Conservation (phyloP, 2,797 vertebrate species). For the Coluber constrictor region DNA sequence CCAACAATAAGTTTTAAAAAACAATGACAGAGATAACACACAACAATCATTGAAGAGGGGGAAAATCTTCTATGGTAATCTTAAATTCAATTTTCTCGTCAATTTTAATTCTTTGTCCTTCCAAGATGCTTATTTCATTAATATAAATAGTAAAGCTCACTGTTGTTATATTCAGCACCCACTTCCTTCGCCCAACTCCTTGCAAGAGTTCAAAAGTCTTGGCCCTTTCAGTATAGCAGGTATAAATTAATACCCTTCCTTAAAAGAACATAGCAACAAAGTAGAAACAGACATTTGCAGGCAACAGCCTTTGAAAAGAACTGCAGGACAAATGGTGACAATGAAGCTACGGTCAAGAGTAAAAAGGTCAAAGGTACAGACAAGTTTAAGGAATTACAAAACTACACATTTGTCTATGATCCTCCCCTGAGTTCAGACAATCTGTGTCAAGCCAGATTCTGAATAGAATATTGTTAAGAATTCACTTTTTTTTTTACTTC, state of each 20-base stretch:
- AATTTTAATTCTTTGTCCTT: conserved; percentile 56
- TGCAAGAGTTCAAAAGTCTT: conserved; percentile 71
- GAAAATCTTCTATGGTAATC: conserved; percentile 6
- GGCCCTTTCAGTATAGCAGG: conserved; percentile 69
- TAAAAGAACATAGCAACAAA: conserved; percentile 72
- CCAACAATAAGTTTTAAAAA: neutral
- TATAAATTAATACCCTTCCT: conserved; percentile 78
- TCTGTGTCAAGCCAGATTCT: conserved; percentile 69
- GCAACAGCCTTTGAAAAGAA: conserved; percentile 70
- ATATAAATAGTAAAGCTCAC: conserved; percentile 64
- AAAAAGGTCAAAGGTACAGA: conserved; percentile 75
- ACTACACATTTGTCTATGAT: conserved; percentile 69
- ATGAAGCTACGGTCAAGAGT: conserved; percentile 67
- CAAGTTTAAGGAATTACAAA: conserved; percentile 71
- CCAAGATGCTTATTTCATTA: conserved; percentile 52
- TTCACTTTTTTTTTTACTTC: conserved; percentile 60
- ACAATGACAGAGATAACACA: neutral
- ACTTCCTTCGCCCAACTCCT: conserved; percentile 58
- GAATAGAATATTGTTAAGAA: conserved; percentile 44
- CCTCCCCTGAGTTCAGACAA: conserved; percentile 65
- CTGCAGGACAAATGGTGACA: conserved; percentile 67
- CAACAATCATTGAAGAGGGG: neutral
- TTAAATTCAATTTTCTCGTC: conserved; percentile 45
- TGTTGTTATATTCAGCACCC: conserved; percentile 68
- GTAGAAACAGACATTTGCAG: conserved; percentile 74